Conservation (phyloP, 2,888 invertebrate species). For the Trichopria drosophilae region DNA sequence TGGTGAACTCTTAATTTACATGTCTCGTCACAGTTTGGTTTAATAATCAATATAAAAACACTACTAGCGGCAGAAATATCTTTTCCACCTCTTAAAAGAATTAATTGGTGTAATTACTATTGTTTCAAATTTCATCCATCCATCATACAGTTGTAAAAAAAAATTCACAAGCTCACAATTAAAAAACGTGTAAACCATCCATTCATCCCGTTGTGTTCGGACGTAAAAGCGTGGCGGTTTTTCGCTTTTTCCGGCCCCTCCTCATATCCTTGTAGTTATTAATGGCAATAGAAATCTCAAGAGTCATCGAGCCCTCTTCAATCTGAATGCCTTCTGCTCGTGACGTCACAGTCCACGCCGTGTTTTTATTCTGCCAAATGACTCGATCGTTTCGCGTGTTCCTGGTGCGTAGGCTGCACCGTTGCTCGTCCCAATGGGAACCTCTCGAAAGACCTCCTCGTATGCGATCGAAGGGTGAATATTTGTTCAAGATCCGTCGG, state of each 20-base stretch:
- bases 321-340: conserved; percentile 59
- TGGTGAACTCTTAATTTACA: too few species aligned
- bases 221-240: neutral
- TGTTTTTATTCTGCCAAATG: conserved; percentile 56
- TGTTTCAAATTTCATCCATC: too few species aligned
- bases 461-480: conserved; percentile 44
- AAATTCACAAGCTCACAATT: too few species aligned
- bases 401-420: conserved; percentile 13
- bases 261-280: conserved; percentile 48
- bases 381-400: conserved; percentile 53
- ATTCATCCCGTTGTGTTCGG: too few species aligned
- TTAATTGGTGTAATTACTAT: too few species aligned
- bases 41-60: too few species aligned
- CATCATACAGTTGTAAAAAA: too few species aligned
- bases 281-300: conserved; percentile 59
- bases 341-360: conserved; percentile 55
- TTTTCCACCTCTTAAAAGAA: too few species aligned
- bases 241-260: neutral
- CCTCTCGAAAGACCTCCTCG: conserved; percentile 29
- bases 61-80: too few species aligned
- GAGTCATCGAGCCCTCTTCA: conserved; percentile 59
- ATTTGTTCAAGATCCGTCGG: conserved; percentile 37
- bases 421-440: conserved; percentile 6
- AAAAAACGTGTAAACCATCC: too few species aligned
- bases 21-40: too few species aligned